Evolutionary conservation across 2,797 vertebrate species (phyloP), one percentile per base, ranked within the genome.

Genomic region (Labeo calbasu): DNA sequence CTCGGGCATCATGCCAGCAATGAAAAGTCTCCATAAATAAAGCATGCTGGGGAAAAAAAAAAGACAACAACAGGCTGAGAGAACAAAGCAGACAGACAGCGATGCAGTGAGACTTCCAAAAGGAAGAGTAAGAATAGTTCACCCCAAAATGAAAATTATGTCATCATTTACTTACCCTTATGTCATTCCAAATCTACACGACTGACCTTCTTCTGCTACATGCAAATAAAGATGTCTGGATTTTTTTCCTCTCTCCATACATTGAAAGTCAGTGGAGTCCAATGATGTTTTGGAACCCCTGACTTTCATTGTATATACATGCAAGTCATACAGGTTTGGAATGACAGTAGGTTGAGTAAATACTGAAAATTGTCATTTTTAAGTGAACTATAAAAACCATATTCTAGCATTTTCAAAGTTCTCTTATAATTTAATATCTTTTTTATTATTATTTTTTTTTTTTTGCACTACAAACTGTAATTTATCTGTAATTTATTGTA

Each of bases 1-100:
- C 92, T 90, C 89, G 91, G 92, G 91, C 87, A 85, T 90, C 91
- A 91, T 89, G 89, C 90, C 91, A 86, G 88, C 90, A 90, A 92
- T 91, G 90, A 92, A 92, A 93, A 91, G 46, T 71, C 40, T 88
- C 89, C 90, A 92, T 94, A 93, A 94, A 95, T 93, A 94, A 94
- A 92, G 90, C 86, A 93, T 91, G 91, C 87, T 87, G 91, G 89
- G 89, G 85, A 85, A 92, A 91, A 92, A 82, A 88, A 89, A 92
- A 88, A 84, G 50, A 77, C 77, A 46, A 81, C 86, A 87, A 84
- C 84, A 92, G 87, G 89, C 88, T 84, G 89, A 91, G 87, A 91
- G 93, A 92, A 89, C 89, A 90, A 87, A 86, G 79, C 50, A 83
- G 85, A 88, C 81, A 88, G 87, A 70, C 71, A 79, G 78, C 46